Conservation (phyloP, 1,140 invertebrate species). For the Procambarus clarkii region DNA sequence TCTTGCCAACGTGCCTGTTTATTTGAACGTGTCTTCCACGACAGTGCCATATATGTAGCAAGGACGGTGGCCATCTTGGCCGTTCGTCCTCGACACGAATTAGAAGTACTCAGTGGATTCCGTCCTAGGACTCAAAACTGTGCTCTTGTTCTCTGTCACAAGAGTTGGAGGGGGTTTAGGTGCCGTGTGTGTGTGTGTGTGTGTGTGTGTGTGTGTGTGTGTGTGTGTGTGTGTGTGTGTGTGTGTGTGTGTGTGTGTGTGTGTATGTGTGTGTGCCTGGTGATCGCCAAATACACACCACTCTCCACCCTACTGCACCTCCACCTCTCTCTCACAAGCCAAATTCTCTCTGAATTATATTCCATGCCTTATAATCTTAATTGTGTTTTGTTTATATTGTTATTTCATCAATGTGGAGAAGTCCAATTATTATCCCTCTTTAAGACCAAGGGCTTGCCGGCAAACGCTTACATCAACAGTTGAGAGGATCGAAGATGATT, state of each 20-base stretch:
- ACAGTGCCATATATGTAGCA: slow-evolving; percentile 60
- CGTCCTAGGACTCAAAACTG: slow-evolving; percentile 23
- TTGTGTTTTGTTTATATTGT: not conserved
- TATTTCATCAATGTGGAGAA: not conserved
- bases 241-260: not conserved
- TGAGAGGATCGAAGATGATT: too few species aligned
- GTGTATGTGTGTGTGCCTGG: not conserved
- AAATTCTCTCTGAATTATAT: slow-evolving; percentile 29
- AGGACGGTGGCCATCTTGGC: slow-evolving; percentile 17
- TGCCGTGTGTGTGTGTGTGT: not conserved
- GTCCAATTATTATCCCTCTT: not conserved
- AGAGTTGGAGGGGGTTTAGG: not conserved
- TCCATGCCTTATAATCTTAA: not conserved
- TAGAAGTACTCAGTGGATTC: slow-evolving; percentile 61
- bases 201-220: too few species aligned
- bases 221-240: not conserved
- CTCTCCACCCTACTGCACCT: not conserved
- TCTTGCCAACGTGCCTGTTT: slow-evolving; percentile 60
- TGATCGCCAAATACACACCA: not conserved
- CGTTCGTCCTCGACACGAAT: slow-evolving; percentile 54
- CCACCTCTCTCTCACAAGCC: slow-evolving; percentile 40
- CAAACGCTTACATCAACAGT: not conserved
- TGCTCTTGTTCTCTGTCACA: not conserved
- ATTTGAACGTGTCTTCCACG: slow-evolving; percentile 52
- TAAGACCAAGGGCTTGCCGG: not conserved